A percentile compares a stretch with the other conserved stretches of the same genome.
Conservation (phyloP, 1,140 invertebrate genomes). For the Drosophila watanabei region DNA sequence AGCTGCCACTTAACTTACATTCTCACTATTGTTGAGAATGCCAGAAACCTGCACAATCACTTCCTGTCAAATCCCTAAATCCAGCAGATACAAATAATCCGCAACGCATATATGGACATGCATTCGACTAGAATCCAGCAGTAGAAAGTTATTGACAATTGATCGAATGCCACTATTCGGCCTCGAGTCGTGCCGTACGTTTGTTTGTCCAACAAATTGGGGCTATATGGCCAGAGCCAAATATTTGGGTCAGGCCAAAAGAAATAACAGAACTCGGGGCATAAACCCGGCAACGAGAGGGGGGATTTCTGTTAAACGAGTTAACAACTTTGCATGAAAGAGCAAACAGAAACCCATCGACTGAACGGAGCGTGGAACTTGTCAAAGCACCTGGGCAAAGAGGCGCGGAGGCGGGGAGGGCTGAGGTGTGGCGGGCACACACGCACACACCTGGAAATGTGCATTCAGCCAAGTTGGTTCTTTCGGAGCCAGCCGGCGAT, state of each 20-base stretch:
- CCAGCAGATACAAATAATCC: neutral
- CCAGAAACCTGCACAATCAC: neutral
- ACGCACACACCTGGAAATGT: constrained; percentile 51
- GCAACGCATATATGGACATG: constrained; percentile 21
- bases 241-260: constrained; percentile 73
- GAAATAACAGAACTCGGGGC: constrained; percentile 77
- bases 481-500: constrained; percentile 43
- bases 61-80: constrained; percentile 2
- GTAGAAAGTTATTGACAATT: constrained; percentile 58
- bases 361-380: constrained; percentile 52
- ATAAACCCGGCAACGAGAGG: constrained; percentile 44
- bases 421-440: constrained; percentile 32
- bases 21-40: neutral
- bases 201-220: constrained; percentile 63
- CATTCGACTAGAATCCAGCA: constrained; percentile 23
- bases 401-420: neutral
- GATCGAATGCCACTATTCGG: constrained; percentile 47
- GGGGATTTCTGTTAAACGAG: constrained; percentile 69
- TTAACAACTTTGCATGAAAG: constrained; percentile 82
- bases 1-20: neutral
- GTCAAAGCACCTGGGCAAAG: constrained; percentile 43
- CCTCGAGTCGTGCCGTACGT: constrained; percentile 31
- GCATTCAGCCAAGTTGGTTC: constrained; percentile 66
- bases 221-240: constrained; percentile 55
- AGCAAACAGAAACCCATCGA: constrained; percentile 74